A percentile compares a stretch with the other conserved stretches of the same genome.
These are phyloP conservation scores for Alaudala cheleensis DNA, from an alignment of 2,113 vertebrate species.

Conservation along the genomic window DNA sequence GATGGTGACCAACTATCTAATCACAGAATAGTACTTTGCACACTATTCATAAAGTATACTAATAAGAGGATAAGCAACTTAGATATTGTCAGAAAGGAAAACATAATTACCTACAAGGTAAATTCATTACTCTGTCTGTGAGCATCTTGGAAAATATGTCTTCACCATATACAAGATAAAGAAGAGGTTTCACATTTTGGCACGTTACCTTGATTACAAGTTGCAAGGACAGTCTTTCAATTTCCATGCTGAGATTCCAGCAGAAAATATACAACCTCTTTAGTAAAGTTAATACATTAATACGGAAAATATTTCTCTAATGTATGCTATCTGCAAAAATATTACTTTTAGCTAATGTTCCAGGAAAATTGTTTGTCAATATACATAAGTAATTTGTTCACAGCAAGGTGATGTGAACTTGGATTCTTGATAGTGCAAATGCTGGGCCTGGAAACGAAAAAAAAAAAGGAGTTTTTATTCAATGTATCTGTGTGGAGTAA, in stretches of 20 bases:
- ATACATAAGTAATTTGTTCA: neutral
- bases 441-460: neutral
- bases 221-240: neutral
- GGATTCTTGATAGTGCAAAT: neutral
- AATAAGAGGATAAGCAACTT: neutral
- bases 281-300: neutral
- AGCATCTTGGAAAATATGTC: neutral
- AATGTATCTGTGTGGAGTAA: neutral
- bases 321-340: neutral
- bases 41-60: neutral
- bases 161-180: neutral
- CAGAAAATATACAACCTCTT: neutral
- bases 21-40: neutral
- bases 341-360: neutral
- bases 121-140: neutral
- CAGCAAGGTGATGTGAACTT: neutral
- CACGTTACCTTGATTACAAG: neutral
- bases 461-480: neutral
- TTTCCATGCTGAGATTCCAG: neutral
- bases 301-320: neutral
- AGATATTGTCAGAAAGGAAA: neutral
- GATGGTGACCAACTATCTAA: neutral
- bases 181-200: neutral
- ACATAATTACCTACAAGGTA: neutral
- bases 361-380: neutral